phyloP scores from a whole-genome alignment of 2,888 invertebrate species.

The Aricia artaxerxes region DNA sequence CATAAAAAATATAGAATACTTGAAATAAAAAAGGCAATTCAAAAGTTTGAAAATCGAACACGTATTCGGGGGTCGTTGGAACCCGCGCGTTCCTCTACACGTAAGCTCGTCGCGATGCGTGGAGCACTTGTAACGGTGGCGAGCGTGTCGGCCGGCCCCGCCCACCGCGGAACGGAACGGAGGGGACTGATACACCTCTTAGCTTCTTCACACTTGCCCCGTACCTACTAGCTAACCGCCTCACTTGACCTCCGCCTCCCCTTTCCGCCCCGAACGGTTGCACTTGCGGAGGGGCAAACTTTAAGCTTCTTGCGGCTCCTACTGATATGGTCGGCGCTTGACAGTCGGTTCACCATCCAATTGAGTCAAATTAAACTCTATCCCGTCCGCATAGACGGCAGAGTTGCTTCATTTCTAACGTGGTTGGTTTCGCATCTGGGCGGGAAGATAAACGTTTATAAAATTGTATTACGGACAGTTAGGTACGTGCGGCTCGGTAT shows the following conservation, averaged over 20 bases:
- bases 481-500: slow-evolving; percentile 49
- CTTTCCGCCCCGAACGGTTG: slow-evolving; percentile 37
- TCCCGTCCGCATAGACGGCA: slow-evolving; percentile 35
- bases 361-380: slow-evolving; percentile 47
- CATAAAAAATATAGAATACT: slow-evolving; percentile 36
- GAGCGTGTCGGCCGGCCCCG: slow-evolving; percentile 61
- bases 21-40: slow-evolving; percentile 36
- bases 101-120: slow-evolving; percentile 68
- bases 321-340: slow-evolving; percentile 48
- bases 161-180: slow-evolving; percentile 66
- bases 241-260: slow-evolving; percentile 52
- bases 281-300: slow-evolving; percentile 32
- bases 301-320: slow-evolving; percentile 48
- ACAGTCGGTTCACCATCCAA: slow-evolving; percentile 47
- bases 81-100: slow-evolving; percentile 48
- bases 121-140: slow-evolving; percentile 68
- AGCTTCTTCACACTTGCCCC: slow-evolving; percentile 76
- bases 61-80: slow-evolving; percentile 35
- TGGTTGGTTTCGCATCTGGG: slow-evolving; percentile 62
- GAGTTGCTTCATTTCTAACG: slow-evolving; percentile 42
- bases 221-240: slow-evolving; percentile 70
- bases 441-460: slow-evolving; percentile 61
- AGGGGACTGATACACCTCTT: slow-evolving; percentile 72
- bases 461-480: slow-evolving; percentile 61
- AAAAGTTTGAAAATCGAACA: slow-evolving; percentile 48